A percentile compares a stretch with the other conserved stretches of the same genome.
Conservation (phyloP, 2,113 vertebrate genomes). For the Arothron firmamentum region DNA sequence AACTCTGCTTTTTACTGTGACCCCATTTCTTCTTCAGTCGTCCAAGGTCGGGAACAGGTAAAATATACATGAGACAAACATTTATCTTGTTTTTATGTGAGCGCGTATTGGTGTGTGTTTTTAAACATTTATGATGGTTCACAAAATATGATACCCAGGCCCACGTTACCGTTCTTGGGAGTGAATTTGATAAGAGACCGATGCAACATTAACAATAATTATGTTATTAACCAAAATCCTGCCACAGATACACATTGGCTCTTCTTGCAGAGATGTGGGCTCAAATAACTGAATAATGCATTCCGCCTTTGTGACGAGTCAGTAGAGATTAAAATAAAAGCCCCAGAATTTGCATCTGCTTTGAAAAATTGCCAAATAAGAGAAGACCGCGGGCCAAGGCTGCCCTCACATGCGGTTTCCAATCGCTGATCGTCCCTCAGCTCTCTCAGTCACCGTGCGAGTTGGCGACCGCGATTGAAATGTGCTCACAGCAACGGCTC, state of each 20-base stretch:
- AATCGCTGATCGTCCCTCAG: constrained; percentile 3
- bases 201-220: no score
- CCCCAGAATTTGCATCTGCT: not conserved
- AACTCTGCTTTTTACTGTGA: constrained; percentile 2
- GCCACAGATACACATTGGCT: no score
- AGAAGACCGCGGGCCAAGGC: not conserved
- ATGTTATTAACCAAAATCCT: no score
- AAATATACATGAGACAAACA: not conserved
- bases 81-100: not conserved
- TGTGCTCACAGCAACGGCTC: constrained; percentile 19
- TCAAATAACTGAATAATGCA: not conserved
- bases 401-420: constrained; percentile 2
- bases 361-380: not conserved
- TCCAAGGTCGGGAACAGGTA: not conserved
- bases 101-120: constrained; percentile 29
- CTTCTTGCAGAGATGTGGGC: not conserved
- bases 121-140: not conserved
- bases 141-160: no score
- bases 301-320: not conserved
- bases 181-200: no score
- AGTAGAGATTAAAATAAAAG: not conserved
- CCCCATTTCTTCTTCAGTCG: not conserved
- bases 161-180: no score
- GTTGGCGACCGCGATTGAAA: constrained; percentile 15
- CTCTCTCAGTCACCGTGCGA: constrained; percentile 7